A percentile compares a stretch with the other conserved stretches of the same genome.
These are phyloP conservation scores for Theristus sp. DNA, from an alignment of 2,888 invertebrate species.

Conservation along the genomic window DNA sequence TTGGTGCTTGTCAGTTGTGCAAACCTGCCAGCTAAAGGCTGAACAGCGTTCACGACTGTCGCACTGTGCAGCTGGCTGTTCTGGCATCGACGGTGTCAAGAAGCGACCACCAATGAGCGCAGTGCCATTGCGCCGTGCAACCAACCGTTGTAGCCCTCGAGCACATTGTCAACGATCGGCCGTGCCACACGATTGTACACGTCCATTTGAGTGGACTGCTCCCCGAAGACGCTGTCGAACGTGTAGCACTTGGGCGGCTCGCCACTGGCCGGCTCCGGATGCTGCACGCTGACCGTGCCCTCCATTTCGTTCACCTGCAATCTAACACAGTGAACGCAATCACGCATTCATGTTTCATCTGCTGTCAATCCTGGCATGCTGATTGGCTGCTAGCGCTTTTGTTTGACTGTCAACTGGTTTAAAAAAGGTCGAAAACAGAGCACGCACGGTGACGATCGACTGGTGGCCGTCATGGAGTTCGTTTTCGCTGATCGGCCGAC, in stretches of 20 bases:
- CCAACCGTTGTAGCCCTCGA: slow-evolving; percentile 76
- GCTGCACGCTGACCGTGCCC: slow-evolving; percentile 47
- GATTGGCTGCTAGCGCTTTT: no score
- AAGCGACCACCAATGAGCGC: no score
- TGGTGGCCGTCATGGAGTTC: slow-evolving; percentile 40
- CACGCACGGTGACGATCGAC: not conserved
- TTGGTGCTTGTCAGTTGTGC: no score
- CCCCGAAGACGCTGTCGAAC: slow-evolving; percentile 82
- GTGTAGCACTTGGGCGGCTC: slow-evolving; percentile 61
- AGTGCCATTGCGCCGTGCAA: no score
- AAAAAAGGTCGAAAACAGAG: no score
- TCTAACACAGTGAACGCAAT: not conserved
- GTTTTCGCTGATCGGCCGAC: slow-evolving; percentile 71
- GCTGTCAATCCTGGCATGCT: no score
- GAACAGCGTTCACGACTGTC: no score
- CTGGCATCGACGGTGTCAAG: no score
- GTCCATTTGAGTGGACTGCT: slow-evolving; percentile 58
- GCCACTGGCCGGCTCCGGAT: slow-evolving; percentile 23
- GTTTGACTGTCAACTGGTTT: no score
- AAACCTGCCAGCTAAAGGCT: no score
- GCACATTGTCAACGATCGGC: slow-evolving; percentile 85
- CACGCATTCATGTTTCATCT: not conserved
- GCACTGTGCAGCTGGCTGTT: no score
- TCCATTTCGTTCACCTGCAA: slow-evolving; percentile 40
- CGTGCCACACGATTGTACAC: slow-evolving; percentile 86